A percentile compares a stretch with the other conserved stretches of the same genome.
phyloP scores from a whole-genome alignment of 2,113 vertebrate genomes.

The Danio rerio region GRCz12tu NC_133198.1:9531501-9532000 shows the following conservation, averaged over 20 bases:
- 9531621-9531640: neutral
- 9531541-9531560: neutral
- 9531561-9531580: slow-evolving; percentile 14
- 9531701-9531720: slow-evolving; percentile 19
- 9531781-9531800: neutral
- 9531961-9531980: slow-evolving; percentile 28
- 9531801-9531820: slow-evolving; percentile 12
- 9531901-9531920: slow-evolving; percentile 55
- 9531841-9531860: slow-evolving; percentile 46
- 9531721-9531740: slow-evolving; percentile 10
- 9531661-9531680: slow-evolving; percentile 58
- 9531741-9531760: slow-evolving; percentile 54
- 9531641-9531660: slow-evolving; percentile 26
- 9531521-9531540: neutral
- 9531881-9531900: slow-evolving; percentile 67
- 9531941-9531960: neutral
- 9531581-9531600: neutral
- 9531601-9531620: neutral
- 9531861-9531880: slow-evolving; percentile 53
- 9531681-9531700: slow-evolving; percentile 71
- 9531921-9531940: slow-evolving; percentile 40
- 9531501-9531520: slow-evolving; percentile 11
- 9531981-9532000: slow-evolving; percentile 35
- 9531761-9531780: slow-evolving; percentile 39
- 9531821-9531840: neutral